Conservation (phyloP, 2,888 invertebrate genomes). For the Rotaria magnacalcarata region DNA sequence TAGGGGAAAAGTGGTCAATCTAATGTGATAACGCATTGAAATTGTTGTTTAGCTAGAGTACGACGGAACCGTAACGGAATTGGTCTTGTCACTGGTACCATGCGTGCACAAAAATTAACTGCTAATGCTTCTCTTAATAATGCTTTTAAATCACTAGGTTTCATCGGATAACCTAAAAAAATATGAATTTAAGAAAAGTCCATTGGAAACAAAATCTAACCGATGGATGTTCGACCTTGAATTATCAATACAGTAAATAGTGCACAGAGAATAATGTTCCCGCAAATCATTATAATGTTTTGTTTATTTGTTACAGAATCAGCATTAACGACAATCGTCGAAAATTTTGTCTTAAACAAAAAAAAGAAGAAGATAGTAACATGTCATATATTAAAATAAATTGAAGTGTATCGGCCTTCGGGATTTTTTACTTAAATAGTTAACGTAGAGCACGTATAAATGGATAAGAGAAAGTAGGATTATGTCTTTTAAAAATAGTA, state of each 20-base stretch:
- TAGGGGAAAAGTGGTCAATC: not conserved
- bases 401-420: not conserved
- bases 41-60: not conserved
- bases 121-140: not conserved
- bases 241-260: not conserved
- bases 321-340: not conserved
- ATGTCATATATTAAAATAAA: not conserved
- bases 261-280: not conserved
- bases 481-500: not conserved
- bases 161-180: not conserved
- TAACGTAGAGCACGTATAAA: not conserved
- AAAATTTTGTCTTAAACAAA: not conserved
- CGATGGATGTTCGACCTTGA: not conserved
- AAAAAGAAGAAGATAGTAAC: not conserved
- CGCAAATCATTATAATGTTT: not conserved
- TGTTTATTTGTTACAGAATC: not conserved
- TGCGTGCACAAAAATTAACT: not conserved
- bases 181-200: not conserved
- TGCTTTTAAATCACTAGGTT: not conserved
- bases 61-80: not conserved
- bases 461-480: not conserved
- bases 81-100: not conserved
- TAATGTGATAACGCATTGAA: not conserved
- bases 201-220: not conserved
- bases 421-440: not conserved